Conservation (phyloP, 2,888 invertebrate species). For the Automeris io region DNA sequence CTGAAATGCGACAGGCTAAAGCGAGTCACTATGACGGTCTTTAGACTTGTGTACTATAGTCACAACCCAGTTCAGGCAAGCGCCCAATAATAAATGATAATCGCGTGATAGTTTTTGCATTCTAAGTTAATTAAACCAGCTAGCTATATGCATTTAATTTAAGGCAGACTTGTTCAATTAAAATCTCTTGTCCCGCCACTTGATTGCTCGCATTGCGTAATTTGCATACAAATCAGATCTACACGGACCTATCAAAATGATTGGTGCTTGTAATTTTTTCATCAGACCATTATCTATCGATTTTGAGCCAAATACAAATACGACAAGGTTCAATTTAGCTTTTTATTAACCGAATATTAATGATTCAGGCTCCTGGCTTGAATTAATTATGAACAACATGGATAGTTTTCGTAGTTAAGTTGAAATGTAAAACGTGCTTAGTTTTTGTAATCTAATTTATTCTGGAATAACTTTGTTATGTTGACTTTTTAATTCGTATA, state of each 20-base stretch:
- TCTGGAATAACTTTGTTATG: background rate
- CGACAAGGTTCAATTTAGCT: background rate
- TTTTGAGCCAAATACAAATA: background rate
- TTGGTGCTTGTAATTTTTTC: constrained; percentile 12
- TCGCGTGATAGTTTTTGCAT: too few relatives aligned
- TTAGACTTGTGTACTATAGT: too few relatives aligned
- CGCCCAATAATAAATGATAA: too few relatives aligned
- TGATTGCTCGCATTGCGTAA: constrained; percentile 11
- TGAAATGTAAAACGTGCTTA: background rate
- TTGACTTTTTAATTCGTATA: background rate
- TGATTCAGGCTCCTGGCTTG: background rate
- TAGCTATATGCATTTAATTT: too few relatives aligned
- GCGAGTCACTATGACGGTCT: too few relatives aligned
- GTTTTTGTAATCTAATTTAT: background rate
- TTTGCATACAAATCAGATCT: constrained; percentile 40
- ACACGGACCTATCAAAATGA: constrained; percentile 22
- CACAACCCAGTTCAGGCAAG: too few relatives aligned
- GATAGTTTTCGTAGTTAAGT: background rate
- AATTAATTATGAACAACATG: constrained; percentile 6
- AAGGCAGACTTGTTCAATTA: background rate
- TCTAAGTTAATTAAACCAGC: too few relatives aligned
- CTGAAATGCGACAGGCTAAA: too few relatives aligned
- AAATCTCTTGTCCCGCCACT: background rate
- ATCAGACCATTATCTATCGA: background rate
- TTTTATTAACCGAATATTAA: background rate